phyloP scores from a whole-genome alignment of 2,888 invertebrate species.

The Plutella xylostella region DNA sequence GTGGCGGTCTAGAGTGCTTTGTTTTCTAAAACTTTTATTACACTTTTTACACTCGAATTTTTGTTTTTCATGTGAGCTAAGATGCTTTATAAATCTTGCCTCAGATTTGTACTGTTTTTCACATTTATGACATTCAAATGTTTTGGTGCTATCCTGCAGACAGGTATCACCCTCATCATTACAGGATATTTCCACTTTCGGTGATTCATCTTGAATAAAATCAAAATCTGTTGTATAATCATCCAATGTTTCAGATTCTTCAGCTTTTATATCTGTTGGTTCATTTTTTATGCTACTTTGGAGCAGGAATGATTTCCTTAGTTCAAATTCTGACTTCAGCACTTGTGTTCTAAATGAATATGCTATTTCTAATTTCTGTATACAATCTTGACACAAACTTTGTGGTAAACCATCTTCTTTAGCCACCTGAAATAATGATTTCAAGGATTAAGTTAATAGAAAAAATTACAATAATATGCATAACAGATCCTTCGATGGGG shows the following conservation, averaged over 20 bases:
- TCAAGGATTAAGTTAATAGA: no score
- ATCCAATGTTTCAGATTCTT: constrained; percentile 18
- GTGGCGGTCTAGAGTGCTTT: constrained; percentile 39
- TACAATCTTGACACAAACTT: constrained; percentile 68
- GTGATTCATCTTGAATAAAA: constrained; percentile 20
- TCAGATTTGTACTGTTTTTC: constrained; percentile 51
- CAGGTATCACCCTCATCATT: no score
- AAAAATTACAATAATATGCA: no score
- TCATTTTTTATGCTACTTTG: constrained; percentile 21
- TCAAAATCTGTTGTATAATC: constrained; percentile 23
- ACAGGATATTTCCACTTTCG: no score
- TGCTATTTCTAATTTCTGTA: constrained; percentile 51
- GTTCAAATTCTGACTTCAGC: constrained; percentile 34
- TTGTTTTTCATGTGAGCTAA: constrained; percentile 42
- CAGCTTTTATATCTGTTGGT: constrained; percentile 30
- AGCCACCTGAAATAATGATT: constrained; percentile 37
- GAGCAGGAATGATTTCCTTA: constrained; percentile 29
- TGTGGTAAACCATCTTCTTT: constrained; percentile 71
- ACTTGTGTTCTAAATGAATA: constrained; percentile 50
- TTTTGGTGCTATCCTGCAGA: no score
- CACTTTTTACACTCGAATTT: constrained; percentile 35
- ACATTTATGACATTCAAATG: constrained; percentile 47
- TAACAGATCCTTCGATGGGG: no score
- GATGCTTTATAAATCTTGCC: constrained; percentile 57
- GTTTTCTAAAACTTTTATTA: constrained; percentile 33